A percentile compares a stretch with the other conserved stretches of the same genome.
Conservation (phyloP, 1,140 invertebrate genomes). For the Ladona fulva region DNA sequence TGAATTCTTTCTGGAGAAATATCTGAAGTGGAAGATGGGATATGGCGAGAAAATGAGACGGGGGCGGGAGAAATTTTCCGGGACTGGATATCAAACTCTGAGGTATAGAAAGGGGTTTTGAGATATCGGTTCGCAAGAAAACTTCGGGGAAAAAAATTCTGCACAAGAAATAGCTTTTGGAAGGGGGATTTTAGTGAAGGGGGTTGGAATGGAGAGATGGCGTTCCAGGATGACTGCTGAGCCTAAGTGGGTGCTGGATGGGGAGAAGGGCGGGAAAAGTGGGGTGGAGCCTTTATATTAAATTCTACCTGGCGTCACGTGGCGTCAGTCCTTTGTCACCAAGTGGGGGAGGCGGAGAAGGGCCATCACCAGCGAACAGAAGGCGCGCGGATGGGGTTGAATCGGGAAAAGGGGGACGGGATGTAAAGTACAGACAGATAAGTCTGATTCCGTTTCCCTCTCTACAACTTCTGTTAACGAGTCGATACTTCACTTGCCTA, state of each 20-base stretch:
- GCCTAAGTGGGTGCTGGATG: constrained; percentile 20
- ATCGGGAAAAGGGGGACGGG: not conserved
- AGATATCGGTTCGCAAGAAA: too few species aligned
- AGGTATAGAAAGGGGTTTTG: too few species aligned
- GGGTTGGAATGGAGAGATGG: not conserved
- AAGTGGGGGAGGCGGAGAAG: not conserved
- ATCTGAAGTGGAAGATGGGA: not conserved
- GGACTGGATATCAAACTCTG: too few species aligned
- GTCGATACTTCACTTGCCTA: too few species aligned
- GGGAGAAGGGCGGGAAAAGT: constrained; percentile 11
- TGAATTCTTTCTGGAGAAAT: not conserved
- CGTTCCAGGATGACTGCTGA: too few species aligned
- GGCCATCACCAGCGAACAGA: not conserved
- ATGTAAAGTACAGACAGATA: not conserved
- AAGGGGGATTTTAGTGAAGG: not conserved
- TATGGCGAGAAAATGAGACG: not conserved
- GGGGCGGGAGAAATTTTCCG: not conserved
- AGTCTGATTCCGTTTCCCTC: too few species aligned
- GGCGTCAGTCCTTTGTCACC: constrained; percentile 29
- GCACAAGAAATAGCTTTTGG: not conserved
- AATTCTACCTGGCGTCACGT: constrained; percentile 32
- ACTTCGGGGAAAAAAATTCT: too few species aligned
- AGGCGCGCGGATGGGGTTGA: not conserved
- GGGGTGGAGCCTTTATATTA: constrained; percentile 28
- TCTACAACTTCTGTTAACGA: too few species aligned